Conservation (phyloP, 2,888 invertebrate species). For the Diadegma fenestrale region DNA sequence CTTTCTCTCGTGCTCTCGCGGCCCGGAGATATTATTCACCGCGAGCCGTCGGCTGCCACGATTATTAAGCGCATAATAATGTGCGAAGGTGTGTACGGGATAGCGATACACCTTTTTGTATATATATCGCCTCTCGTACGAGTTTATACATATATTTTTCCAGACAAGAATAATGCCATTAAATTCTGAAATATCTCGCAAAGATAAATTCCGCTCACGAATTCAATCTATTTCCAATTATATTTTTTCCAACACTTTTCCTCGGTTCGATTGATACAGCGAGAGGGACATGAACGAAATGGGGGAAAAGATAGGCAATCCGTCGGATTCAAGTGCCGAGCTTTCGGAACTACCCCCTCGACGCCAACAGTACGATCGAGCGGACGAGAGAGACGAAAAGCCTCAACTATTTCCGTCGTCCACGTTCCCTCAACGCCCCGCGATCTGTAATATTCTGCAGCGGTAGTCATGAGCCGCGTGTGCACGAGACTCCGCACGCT, state of each 20-base stretch:
- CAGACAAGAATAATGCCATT: constrained; percentile 47
- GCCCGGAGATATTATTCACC: constrained; percentile 64
- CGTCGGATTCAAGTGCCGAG: constrained; percentile 72
- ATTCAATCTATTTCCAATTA: constrained; percentile 70
- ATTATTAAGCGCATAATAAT: constrained; percentile 65
- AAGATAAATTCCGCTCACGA: constrained; percentile 59
- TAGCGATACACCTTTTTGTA: not conserved
- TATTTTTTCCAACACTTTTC: constrained; percentile 49
- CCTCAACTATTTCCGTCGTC: constrained; percentile 73
- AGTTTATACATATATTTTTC: constrained; percentile 26
- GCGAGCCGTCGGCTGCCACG: constrained; percentile 55
- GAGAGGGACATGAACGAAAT: constrained; percentile 28
- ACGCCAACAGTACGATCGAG: constrained; percentile 65
- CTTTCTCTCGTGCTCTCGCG: constrained; percentile 64
- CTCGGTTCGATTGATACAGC: constrained; percentile 39
- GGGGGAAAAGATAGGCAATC: constrained; percentile 60
- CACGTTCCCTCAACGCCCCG: constrained; percentile 79
- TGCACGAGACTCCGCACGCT: constrained; percentile 70
- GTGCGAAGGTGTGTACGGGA: constrained; percentile 43
- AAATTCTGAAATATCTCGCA: constrained; percentile 42
- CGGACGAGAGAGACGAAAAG: not conserved
- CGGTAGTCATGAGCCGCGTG: constrained; percentile 64
- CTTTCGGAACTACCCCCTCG: constrained; percentile 80
- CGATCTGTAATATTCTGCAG: constrained; percentile 76
- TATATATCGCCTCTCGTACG: not conserved